A percentile compares a stretch with the other conserved stretches of the same genome.
Conservation (phyloP, 2,888 invertebrate species). For the Griposia aprilina region DNA sequence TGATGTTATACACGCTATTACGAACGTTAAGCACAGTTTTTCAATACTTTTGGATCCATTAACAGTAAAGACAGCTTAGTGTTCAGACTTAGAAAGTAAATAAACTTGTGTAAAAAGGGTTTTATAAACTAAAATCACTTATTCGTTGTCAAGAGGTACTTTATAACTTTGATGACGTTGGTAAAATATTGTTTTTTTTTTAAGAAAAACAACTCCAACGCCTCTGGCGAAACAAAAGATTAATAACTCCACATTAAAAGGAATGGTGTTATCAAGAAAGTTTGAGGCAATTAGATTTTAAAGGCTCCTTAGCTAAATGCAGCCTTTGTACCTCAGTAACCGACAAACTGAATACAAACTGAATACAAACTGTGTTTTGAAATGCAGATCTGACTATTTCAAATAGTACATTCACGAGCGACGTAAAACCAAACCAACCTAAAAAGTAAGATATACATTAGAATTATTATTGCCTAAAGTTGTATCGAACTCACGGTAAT, state of each 20-base stretch:
- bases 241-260: neutral
- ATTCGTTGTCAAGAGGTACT: neutral
- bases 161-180: neutral
- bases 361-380: neutral
- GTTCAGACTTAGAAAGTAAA: neutral
- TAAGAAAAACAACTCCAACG: rapidly evolving
- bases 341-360: neutral
- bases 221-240: neutral
- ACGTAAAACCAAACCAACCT: no score
- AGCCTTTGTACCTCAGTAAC: neutral
- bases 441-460: no score
- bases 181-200: neutral
- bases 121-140: constrained; percentile 9
- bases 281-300: neutral
- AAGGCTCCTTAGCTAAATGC: neutral
- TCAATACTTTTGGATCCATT: neutral
- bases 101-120: neutral
- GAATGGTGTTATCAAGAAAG: neutral
- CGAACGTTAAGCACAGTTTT: neutral
- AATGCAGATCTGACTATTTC: neutral
- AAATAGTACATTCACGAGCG: neutral
- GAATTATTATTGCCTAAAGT: no score
- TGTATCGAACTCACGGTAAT: no score
- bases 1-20: neutral
- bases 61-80: neutral